Evolutionary conservation across 2,888 invertebrate species (phyloP).

Genomic region (Phrixothrix hirtus): DNA sequence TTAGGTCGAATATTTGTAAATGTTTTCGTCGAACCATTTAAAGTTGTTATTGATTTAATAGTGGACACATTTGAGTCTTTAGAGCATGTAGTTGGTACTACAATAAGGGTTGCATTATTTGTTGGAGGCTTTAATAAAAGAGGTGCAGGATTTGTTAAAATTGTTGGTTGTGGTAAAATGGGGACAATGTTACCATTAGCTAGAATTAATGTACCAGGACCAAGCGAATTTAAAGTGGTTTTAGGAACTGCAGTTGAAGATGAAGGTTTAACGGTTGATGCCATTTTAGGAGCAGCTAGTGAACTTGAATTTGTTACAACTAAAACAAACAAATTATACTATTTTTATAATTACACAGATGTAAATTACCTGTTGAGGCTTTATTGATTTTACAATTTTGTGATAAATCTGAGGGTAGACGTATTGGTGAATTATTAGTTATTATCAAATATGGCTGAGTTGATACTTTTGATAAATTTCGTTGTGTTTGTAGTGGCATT

Average conservation of each 20-base stretch:
- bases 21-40: constrained; percentile 6
- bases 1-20: constrained; percentile 30
- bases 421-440: constrained; percentile 8
- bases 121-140: constrained; percentile 35
- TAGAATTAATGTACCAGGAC: constrained; percentile 52
- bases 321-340: constrained; percentile 28
- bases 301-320: constrained; percentile 45
- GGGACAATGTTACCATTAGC: constrained; percentile 52
- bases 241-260: constrained; percentile 26
- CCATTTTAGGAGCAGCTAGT: constrained; percentile 44
- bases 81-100: constrained; percentile 25
- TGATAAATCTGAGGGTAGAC: constrained; percentile 1
- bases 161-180: constrained; percentile 42
- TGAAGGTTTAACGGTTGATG: constrained; percentile 41
- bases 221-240: constrained; percentile 42
- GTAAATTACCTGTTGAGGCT: constrained; percentile 25
- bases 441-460: constrained; percentile 20
- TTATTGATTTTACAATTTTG: constrained; percentile 5
- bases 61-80: constrained; percentile 23
- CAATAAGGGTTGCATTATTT: constrained; percentile 33
- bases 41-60: constrained; percentile 16
- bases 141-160: constrained; percentile 39
- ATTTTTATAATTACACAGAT: not conserved
- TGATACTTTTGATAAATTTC: constrained; percentile 6
- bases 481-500: constrained; percentile 2